Conservation (phyloP, 1,140 invertebrate species). For the Drosophila seguyi region DNA sequence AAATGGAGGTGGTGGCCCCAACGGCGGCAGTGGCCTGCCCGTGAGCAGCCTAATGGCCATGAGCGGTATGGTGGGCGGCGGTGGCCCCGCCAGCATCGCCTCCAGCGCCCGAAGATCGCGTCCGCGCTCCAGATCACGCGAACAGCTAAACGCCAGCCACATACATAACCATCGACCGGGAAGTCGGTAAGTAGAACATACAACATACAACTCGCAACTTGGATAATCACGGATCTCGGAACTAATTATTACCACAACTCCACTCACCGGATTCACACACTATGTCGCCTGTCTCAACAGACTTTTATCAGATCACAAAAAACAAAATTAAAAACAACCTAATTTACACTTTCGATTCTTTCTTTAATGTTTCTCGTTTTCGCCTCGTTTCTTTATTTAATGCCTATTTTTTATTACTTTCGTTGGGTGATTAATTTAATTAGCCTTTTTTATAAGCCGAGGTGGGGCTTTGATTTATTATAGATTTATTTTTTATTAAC, state of each 20-base stretch:
- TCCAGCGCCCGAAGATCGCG: constrained; percentile 89
- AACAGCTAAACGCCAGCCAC: constrained; percentile 85
- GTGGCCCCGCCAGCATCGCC: constrained; percentile 85
- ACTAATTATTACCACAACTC: not conserved
- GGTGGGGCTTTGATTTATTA: constrained; percentile 19
- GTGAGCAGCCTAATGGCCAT: constrained; percentile 69
- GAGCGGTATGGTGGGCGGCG: constrained; percentile 70
- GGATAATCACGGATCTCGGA: constrained; percentile 3
- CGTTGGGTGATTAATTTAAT: constrained; percentile 28
- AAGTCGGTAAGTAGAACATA: constrained; percentile 85
- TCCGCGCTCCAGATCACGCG: constrained; percentile 88
- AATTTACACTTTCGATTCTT: constrained; percentile 40
- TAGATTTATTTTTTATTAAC: not conserved
- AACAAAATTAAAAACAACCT: constrained; percentile 5
- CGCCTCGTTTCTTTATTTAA: constrained; percentile 16
- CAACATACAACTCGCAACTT: not conserved
- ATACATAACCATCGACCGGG: constrained; percentile 87
- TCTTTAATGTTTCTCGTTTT: constrained; percentile 10
- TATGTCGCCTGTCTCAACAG: not conserved
- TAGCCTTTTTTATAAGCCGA: constrained; percentile 4
- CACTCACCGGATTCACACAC: constrained; percentile 12
- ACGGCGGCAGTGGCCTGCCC: constrained; percentile 24
- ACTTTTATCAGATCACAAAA: constrained; percentile 6
- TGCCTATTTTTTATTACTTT: constrained; percentile 14
- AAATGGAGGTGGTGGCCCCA: constrained; percentile 70